Base-by-base conservation (phyloP, 1,140 invertebrate genomes). In the Drosophila persimilis region DNA sequence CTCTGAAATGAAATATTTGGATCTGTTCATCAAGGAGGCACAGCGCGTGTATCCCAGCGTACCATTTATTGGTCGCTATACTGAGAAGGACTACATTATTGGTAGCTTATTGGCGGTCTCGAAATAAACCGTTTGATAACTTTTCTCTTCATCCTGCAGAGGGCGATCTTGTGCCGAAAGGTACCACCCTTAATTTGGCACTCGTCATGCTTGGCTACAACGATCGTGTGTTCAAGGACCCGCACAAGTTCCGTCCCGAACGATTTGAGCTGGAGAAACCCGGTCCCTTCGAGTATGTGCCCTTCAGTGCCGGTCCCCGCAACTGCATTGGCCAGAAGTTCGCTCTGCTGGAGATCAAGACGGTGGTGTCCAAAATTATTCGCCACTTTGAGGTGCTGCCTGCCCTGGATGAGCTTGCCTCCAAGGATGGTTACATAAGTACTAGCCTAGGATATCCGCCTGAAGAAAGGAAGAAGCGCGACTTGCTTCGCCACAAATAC, bases 221-320 rank as follows among this genome's bases (percentile, higher is more conserved):
- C 56, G 79, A 67, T 1, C 77, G 92, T 5, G 50, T 92, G 50
- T 97, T 94, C 90, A 93, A 95, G 22, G 93, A 96, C 76, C 96
- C 96, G 0, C 91, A 95, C 4, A 92, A 91, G 20, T 97, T 96
- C 85, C 93, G 94, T 80, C 97, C 97, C 0, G 96, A 97, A 41
- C 92, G 96, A 79, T 97, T 97, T 92, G 84, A 94, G 4, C 61
- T 69, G 0, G 76, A 92, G 72, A 69, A 57, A 65, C 4, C 73
- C 73, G 50, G 85, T 72, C 92, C 89, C 3, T 93, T 92, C 61
- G 76, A 93, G 31, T 94, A 93, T 80, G 91, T 95, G 43, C 94
- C 95, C 47, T 96, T 96, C 67, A 91, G 89, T 67, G 90, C 90
- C 4, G 89, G 90, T 22, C 88, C 90, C 15, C 41, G 90, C 2